Evolutionary conservation across 2,888 invertebrate genomes (phyloP).

Genomic region (Eudasyphora cyanicolor): DNA sequence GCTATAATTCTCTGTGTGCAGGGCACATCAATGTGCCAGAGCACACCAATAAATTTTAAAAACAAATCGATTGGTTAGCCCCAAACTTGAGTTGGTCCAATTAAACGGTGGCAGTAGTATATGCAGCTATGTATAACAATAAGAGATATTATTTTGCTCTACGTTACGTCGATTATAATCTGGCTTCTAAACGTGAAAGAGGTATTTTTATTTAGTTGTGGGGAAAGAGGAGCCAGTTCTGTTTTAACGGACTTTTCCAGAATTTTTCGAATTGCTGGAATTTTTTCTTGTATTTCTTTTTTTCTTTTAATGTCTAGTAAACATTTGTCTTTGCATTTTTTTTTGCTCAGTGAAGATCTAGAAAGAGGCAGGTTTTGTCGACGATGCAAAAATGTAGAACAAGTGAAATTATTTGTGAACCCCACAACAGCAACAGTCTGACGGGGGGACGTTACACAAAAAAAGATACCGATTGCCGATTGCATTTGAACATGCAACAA

Average conservation of each 20-base stretch:
- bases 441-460: not conserved
- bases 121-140: too few relatives aligned
- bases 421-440: not conserved
- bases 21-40: too few relatives aligned
- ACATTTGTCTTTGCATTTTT: not conserved
- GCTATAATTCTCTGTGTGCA: too few relatives aligned
- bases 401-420: conserved; percentile 32
- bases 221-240: not conserved
- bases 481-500: conserved; percentile 16
- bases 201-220: too few relatives aligned
- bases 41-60: too few relatives aligned
- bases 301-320: too few relatives aligned
- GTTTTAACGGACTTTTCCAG: conserved; percentile 8
- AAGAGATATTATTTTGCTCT: too few relatives aligned
- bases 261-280: conserved; percentile 9
- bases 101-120: too few relatives aligned
- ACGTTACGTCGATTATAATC: too few relatives aligned
- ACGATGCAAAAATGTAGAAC: conserved; percentile 32
- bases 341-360: not conserved
- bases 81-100: too few relatives aligned
- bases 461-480: not conserved
- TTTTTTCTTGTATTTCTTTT: not conserved
- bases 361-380: not conserved
- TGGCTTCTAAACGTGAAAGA: too few relatives aligned
- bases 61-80: too few relatives aligned